A percentile compares a stretch with the other conserved stretches of the same genome.
Conservation (phyloP, 2,888 invertebrate species). For the Pachymerium ferrugineum region DNA sequence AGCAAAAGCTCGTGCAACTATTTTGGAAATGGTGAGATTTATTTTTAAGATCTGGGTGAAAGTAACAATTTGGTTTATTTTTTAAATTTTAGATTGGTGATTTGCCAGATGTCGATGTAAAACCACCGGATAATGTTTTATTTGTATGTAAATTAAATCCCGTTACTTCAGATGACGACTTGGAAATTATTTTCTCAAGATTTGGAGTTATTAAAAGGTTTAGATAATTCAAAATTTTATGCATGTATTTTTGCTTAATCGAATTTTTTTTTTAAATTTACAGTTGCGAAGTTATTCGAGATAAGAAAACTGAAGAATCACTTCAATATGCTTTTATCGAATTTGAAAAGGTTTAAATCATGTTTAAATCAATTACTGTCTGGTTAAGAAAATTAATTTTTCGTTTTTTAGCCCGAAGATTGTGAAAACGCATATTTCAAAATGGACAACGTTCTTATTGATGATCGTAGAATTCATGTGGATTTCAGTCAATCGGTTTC, state of each 20-base stretch:
- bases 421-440: conserved; percentile 99
- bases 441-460: conserved; percentile 99
- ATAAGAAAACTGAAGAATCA: conserved; percentile 85
- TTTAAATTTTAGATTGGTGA: conserved; percentile 64
- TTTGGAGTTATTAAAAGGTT: conserved; percentile 82
- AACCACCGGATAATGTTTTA: conserved; percentile 96
- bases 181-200: conserved; percentile 94
- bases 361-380: not conserved
- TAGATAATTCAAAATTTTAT: conserved; percentile 3
- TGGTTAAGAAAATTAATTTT: not conserved
- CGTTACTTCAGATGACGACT: conserved; percentile 92
- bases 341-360: conserved; percentile 67
- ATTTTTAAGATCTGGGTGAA: not conserved
- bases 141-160: conserved; percentile 99
- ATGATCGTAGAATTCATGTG: conserved; percentile 96
- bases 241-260: conserved; percentile 26
- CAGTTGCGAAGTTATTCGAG: conserved; percentile 92
- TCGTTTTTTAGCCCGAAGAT: conserved; percentile 46
- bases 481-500: conserved; percentile 99
- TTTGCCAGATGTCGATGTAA: conserved; percentile 92
- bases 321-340: conserved; percentile 99
- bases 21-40: conserved; percentile 76
- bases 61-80: not conserved
- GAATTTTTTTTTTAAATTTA: conserved; percentile 37
- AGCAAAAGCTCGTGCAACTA: conserved; percentile 92